Conservation (phyloP, 2,797 vertebrate species). For the Masticophis lateralis region DNA sequence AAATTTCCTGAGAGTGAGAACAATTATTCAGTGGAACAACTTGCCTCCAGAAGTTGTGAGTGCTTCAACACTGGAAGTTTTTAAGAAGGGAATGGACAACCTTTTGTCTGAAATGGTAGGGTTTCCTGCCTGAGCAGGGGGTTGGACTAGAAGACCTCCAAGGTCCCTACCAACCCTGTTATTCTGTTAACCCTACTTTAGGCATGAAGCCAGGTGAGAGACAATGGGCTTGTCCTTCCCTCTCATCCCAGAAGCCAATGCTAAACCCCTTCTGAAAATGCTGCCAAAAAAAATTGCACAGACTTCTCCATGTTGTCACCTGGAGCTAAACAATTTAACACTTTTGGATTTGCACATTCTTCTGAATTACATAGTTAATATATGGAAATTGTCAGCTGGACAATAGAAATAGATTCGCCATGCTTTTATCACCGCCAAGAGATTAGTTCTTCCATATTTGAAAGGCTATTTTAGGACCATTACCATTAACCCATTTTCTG, state of each 20-base stretch:
- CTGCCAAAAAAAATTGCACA: background rate
- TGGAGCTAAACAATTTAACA: background rate
- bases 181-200: background rate
- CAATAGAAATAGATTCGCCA: background rate
- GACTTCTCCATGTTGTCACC: background rate
- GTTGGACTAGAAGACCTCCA: background rate
- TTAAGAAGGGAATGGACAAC: background rate
- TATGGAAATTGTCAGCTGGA: background rate
- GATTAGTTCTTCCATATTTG: background rate
- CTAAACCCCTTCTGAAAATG: background rate
- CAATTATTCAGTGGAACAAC: background rate
- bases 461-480: background rate
- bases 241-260: background rate
- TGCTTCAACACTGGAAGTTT: too few relatives aligned
- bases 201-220: background rate
- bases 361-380: background rate
- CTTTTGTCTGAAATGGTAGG: background rate
- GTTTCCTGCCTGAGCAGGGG: background rate
- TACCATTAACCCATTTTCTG: background rate
- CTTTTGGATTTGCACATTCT: background rate
- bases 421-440: background rate
- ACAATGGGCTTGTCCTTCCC: background rate
- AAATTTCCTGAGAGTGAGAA: background rate
- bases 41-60: too few relatives aligned
- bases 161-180: background rate